Percentiles rank a stretch among this genome's conserved stretches.
These are phyloP conservation scores for Liasis olivaceus DNA, from an alignment of 2,797 vertebrate genomes.

Conservation along the genomic window DNA sequence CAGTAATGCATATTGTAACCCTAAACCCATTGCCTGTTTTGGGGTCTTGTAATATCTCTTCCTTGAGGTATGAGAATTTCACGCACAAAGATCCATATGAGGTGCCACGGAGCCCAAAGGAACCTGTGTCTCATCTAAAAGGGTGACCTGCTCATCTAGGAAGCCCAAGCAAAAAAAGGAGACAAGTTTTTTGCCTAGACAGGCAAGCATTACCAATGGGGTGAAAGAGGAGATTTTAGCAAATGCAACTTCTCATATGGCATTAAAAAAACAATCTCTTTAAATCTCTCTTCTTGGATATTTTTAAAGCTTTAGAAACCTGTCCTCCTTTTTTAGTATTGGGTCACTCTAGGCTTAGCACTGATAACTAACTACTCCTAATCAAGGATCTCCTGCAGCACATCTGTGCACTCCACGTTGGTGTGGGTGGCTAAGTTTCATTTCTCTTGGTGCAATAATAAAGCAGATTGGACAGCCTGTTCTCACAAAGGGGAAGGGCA, in stretches of 20 bases:
- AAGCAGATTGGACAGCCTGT: not conserved
- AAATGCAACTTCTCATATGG: not conserved
- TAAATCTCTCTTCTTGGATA: not conserved
- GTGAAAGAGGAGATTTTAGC: not conserved
- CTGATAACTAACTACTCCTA: not conserved
- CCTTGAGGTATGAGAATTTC: not conserved
- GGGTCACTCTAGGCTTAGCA: not conserved
- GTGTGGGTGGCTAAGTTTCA: fast-evolving
- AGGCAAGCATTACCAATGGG: not conserved
- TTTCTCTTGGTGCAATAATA: not conserved
- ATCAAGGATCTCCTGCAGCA: not conserved
- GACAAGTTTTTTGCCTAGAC: too few species aligned
- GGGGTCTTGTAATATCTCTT: not conserved
- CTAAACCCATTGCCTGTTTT: not conserved
- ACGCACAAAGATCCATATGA: not conserved
- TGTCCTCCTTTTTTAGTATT: not conserved
- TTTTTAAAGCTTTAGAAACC: not conserved
- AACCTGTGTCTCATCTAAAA: not conserved
- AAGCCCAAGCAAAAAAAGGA: not conserved
- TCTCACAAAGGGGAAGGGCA: not conserved
- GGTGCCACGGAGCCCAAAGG: not conserved
- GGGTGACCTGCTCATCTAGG: not conserved
- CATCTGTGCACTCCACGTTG: fast-evolving
- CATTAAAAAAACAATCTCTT: not conserved
- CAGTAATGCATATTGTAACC: not conserved